These are phyloP conservation scores for Anguilla pacifica DNA, from an alignment of 2,797 vertebrate genomes.

Conservation along the genomic window DNA sequence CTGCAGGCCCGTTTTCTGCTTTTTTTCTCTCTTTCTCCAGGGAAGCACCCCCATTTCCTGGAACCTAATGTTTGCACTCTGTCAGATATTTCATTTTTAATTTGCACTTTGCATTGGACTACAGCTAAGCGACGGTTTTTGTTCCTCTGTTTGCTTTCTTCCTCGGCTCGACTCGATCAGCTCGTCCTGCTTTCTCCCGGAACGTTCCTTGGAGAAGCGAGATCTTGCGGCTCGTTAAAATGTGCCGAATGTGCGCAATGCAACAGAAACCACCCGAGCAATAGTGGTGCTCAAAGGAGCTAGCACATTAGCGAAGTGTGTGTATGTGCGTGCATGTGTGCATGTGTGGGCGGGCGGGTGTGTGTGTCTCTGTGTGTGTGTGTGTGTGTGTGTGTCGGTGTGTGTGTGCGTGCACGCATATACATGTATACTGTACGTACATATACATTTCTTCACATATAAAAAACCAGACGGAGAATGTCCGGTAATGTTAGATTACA, in stretches of 20 bases:
- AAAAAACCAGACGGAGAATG: background rate
- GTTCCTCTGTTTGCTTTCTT: background rate
- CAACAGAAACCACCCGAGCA: background rate
- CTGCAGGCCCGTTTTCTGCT: conserved; percentile 38
- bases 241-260: background rate
- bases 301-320: background rate
- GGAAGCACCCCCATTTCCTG: background rate
- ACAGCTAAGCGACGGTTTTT: background rate
- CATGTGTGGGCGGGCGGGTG: no score
- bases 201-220: background rate
- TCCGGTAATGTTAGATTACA: background rate
- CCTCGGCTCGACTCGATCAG: background rate
- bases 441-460: background rate
- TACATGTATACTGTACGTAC: background rate
- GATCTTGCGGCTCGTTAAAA: background rate
- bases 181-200: background rate
- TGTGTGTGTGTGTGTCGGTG: no score
- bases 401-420: no score
- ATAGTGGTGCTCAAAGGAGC: background rate
- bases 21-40: background rate
- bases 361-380: no score
- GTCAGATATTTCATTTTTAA: background rate
- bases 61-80: background rate
- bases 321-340: no score
- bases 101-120: background rate